Conservation (phyloP, 1,140 invertebrate species). For the Cyphomyrmex costatus region DNA sequence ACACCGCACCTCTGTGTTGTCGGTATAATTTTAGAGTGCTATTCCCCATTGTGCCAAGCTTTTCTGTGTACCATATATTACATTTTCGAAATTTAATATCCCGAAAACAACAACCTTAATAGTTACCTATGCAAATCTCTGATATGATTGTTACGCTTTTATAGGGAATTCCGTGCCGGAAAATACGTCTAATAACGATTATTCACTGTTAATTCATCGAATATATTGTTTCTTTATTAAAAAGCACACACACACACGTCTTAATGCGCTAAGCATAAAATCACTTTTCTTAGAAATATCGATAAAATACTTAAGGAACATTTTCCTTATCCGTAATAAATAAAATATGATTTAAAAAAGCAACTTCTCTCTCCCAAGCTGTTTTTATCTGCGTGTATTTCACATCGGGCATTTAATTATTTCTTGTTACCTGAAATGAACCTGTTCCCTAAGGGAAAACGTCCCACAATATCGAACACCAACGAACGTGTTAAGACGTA, state of each 20-base stretch:
- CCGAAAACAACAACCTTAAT: neutral
- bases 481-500: neutral
- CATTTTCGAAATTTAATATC: slow-evolving; percentile 56
- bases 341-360: neutral
- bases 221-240: too few relatives aligned
- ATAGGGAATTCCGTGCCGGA: neutral
- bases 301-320: neutral
- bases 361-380: neutral
- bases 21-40: slow-evolving; percentile 18
- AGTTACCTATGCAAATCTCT: neutral
- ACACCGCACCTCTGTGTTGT: neutral
- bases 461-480: neutral
- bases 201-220: neutral
- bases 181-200: neutral
- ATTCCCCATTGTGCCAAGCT: neutral
- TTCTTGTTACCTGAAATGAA: neutral
- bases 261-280: neutral
- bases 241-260: too few relatives aligned
- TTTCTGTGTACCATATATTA: neutral
- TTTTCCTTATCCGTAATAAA: too few relatives aligned
- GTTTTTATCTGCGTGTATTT: neutral
- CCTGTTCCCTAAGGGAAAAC: neutral
- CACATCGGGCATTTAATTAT: neutral
- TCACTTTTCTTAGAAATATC: neutral
- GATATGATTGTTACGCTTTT: slow-evolving; percentile 10